Base-by-base conservation (phyloP, 1,140 invertebrate genomes). In the Glossosoma conforme region DNA sequence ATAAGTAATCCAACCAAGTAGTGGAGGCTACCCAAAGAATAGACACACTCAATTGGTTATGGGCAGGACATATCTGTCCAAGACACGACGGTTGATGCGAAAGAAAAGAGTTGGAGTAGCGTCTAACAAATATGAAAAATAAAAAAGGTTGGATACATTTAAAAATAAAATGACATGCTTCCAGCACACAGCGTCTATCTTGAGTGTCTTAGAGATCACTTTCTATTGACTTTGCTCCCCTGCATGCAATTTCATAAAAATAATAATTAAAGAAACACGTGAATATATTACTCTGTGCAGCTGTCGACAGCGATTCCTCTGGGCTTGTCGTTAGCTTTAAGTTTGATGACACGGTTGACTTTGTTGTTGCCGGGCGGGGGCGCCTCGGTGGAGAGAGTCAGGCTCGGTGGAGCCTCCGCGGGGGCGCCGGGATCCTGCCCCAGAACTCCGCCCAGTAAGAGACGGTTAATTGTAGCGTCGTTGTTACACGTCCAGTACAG, bases 401-500 rank as follows among this genome's bases (percentile, higher is more conserved):
- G 19, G 15, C 13, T 25, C 24, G 15, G n/a, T n/a, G n/a, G n/a
- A n/a, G n/a, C n/a, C 28, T 20, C 32, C n/a, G 35, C 35, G 36
- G 4, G 42, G 45, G 11, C 24, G 36, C 38, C 19, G 11, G 22
- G 17, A 4, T 8, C 6, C 1, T 13, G 25, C 9, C 59, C 15
- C 8, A 49, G 43, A 4, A 41, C 45, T 14, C 19, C 21, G 0
- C 42, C 47, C 32, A 59, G 24, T 21, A 45, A 37, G 5, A 56
- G 14, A 28, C 56, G 55, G 41, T 59, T 59, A 30, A 93, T 85
- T 3, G 85, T 82, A 0, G 86, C 83, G 64, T 88, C 82, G 61
- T 82, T 86, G 62, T 86, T 88, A 58, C 87, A 89, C 2, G 91
- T 93, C 87, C 88, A 94, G 67, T 90, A 93, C 0, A 93, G 68